A percentile compares a stretch with the other conserved stretches of the same genome.
Evolutionary conservation across 2,888 invertebrate species (phyloP).

Genomic region (Trachelus troglodyta): DNA sequence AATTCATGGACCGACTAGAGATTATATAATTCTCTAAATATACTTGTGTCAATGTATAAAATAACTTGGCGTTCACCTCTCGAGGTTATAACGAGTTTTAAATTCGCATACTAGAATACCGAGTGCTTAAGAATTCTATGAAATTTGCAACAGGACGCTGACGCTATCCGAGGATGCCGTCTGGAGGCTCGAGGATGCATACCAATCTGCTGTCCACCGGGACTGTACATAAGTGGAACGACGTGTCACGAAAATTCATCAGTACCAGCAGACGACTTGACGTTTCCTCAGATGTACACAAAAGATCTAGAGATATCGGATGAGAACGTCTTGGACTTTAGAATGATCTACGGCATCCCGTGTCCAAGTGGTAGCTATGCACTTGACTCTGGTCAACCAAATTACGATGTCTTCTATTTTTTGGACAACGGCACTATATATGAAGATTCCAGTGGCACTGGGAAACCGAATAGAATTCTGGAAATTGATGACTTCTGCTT

Average conservation of each 20-base stretch:
- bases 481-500: constrained; percentile 39
- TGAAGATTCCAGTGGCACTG: background rate
- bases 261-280: constrained; percentile 17
- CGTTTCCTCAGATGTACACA: constrained; percentile 29
- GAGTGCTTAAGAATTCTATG: background rate
- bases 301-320: constrained; percentile 24
- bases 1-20: too few relatives aligned
- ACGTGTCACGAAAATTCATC: constrained; percentile 24
- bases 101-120: background rate
- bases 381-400: constrained; percentile 24
- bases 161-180: background rate
- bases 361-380: constrained; percentile 38
- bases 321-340: constrained; percentile 27
- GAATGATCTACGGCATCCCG: constrained; percentile 33
- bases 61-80: background rate
- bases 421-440: constrained; percentile 43
- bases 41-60: background rate
- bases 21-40: too few relatives aligned
- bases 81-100: background rate
- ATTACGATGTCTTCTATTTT: constrained; percentile 40
- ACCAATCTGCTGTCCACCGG: constrained; percentile 44
- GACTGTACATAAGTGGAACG: constrained; percentile 27
- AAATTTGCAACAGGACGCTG: background rate
- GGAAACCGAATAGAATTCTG: constrained; percentile 25
- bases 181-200: constrained; percentile 16